Evolutionary conservation across 2,797 vertebrate species (phyloP).

Genomic region (Coreius guichenoti): DNA sequence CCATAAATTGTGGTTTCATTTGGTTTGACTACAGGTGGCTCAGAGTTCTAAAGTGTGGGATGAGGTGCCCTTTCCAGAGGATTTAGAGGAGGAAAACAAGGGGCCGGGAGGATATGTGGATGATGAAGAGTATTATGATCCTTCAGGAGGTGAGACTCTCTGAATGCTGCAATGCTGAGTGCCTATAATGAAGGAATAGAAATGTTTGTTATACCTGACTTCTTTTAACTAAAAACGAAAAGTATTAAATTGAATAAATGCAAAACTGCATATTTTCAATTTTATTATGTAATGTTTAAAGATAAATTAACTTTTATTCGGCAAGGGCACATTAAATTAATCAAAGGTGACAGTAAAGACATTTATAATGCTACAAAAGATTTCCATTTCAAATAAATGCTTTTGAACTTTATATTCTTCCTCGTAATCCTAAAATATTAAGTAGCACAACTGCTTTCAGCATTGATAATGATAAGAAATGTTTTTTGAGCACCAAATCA

Average conservation of each 20-base stretch:
- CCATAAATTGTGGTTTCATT: conserved; percentile 62
- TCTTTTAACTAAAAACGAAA: neutral
- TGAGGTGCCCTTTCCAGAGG: conserved; percentile 79
- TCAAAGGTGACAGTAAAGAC: neutral
- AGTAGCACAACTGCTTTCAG: neutral
- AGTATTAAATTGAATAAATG: neutral
- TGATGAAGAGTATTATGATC: conserved; percentile 80
- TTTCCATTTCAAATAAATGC: too few species aligned
- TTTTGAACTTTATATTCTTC: too few species aligned
- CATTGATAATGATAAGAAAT: neutral
- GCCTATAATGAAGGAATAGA: neutral
- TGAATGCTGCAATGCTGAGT: neutral
- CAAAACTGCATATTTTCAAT: neutral
- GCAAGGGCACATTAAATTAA: too few species aligned
- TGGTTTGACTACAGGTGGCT: conserved; percentile 73
- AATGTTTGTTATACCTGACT: neutral
- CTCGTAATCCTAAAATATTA: too few species aligned
- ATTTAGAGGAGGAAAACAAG: conserved; percentile 72
- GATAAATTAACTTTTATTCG: too few species aligned
- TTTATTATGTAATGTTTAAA: too few species aligned
- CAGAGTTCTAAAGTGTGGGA: conserved; percentile 82
- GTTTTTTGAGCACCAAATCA: neutral
- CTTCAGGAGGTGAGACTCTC: conserved; percentile 76
- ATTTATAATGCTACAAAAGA: neutral
- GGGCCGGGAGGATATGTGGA: conserved; percentile 71